These are phyloP conservation scores for Petrocephalus sullivani DNA, from an alignment of 2,797 vertebrate species.

Conservation along the genomic window DNA sequence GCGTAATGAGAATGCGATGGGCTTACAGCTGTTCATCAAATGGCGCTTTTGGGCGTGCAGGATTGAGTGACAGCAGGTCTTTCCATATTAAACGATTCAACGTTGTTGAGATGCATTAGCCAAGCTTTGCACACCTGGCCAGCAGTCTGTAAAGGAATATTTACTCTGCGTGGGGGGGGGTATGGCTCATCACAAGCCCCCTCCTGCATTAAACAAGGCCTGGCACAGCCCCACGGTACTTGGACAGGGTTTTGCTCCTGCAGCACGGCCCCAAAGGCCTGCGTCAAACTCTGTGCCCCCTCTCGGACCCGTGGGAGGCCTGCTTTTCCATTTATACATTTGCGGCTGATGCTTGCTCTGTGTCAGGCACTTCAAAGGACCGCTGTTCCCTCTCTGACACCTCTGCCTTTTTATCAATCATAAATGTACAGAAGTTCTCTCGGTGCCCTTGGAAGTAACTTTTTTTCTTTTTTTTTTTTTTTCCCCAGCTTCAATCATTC, in stretches of 20 bases:
- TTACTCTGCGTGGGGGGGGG: not conserved
- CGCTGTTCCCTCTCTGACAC: constrained; percentile 20
- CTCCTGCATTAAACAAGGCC: not conserved
- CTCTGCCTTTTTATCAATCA: constrained; percentile 10
- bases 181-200: not conserved
- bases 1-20: not conserved
- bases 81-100: constrained; percentile 8
- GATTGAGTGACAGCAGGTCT: constrained; percentile 6
- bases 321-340: not conserved
- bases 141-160: not conserved
- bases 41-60: not conserved
- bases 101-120: not conserved
- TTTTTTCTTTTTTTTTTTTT: not conserved
- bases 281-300: not conserved
- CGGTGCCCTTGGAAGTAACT: constrained; percentile 15
- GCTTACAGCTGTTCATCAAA: not conserved
- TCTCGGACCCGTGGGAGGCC: not conserved
- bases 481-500: not conserved
- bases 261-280: not conserved
- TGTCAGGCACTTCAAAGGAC: constrained; percentile 12
- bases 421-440: constrained; percentile 13
- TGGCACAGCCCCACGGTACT: not conserved
- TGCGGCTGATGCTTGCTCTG: not conserved
- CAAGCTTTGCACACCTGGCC: not conserved
- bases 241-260: not conserved